A percentile compares a stretch with the other conserved stretches of the same genome.
These are phyloP conservation scores for Lagopus muta DNA, from an alignment of 2,113 vertebrate species.

Conservation along the genomic window DNA sequence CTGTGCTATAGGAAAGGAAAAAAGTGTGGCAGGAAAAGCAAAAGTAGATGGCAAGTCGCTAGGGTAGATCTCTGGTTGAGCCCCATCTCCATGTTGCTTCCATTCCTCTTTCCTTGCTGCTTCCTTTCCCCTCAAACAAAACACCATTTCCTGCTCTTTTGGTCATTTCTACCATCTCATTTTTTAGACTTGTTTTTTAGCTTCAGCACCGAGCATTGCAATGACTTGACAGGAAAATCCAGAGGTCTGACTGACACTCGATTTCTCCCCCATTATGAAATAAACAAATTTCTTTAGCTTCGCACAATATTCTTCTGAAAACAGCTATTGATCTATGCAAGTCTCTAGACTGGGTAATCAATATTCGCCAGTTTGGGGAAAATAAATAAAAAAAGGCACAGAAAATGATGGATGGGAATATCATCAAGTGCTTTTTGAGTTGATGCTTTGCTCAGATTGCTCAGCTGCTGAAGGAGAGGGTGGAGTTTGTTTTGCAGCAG, in stretches of 20 bases:
- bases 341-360: constrained; percentile 70
- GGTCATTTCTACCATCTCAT: neutral
- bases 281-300: constrained; percentile 77
- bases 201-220: neutral
- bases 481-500: constrained; percentile 23
- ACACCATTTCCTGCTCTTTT: neutral
- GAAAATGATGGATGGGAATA: constrained; percentile 74
- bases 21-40: neutral
- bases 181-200: neutral
- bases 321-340: constrained; percentile 72
- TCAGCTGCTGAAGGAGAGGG: constrained; percentile 40
- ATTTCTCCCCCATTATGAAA: constrained; percentile 71
- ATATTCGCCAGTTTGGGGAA: constrained; percentile 67
- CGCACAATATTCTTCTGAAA: constrained; percentile 68
- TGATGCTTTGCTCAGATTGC: constrained; percentile 41
- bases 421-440: constrained; percentile 41
- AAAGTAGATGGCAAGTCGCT: neutral
- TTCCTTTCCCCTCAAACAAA: neutral
- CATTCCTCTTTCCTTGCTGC: neutral
- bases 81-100: neutral
- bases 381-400: constrained; percentile 59
- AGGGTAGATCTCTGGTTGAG: neutral
- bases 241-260: constrained; percentile 64
- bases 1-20: neutral
- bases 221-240: constrained; percentile 31